These are phyloP conservation scores for Drosophila suzukii DNA, from an alignment of 1,140 invertebrate species.

Conservation along the genomic window DNA sequence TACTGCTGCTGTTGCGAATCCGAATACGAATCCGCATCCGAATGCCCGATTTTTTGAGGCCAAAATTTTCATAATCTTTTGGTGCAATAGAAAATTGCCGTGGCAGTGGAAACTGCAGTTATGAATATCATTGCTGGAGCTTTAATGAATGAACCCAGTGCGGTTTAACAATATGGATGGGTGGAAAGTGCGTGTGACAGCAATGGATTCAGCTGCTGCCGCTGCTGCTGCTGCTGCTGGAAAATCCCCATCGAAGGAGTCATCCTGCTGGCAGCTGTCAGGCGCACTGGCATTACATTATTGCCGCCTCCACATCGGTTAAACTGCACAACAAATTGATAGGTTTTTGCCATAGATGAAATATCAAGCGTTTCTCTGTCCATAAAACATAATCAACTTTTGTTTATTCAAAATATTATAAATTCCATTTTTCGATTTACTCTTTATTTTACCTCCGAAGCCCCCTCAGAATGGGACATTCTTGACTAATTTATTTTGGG, in stretches of 20 bases:
- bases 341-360: neutral
- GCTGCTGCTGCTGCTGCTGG: neutral
- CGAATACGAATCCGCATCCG: conserved; percentile 39
- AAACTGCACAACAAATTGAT: conserved; percentile 55
- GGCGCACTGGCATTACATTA: conserved; percentile 67
- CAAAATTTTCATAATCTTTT: conserved; percentile 84
- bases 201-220: conserved; percentile 20
- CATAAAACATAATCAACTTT: neutral
- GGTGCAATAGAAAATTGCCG: conserved; percentile 72
- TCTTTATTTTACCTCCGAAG: conserved; percentile 6
- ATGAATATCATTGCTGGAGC: conserved; percentile 69
- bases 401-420: conserved; percentile 9
- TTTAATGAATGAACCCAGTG: conserved; percentile 65
- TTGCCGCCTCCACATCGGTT: conserved; percentile 35
- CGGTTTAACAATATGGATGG: conserved; percentile 6
- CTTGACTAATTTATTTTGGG: conserved; percentile 25
- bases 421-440: conserved; percentile 11
- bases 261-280: conserved; percentile 65
- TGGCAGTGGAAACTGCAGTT: conserved; percentile 48
- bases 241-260: conserved; percentile 40
- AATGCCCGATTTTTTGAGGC: conserved; percentile 66
- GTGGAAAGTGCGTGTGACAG: conserved; percentile 65
- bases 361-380: neutral
- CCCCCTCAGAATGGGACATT: neutral
- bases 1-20: conserved; percentile 9